These are phyloP conservation scores for Erannis defoliaria DNA, from an alignment of 2,888 invertebrate species.

Conservation along the genomic window DNA sequence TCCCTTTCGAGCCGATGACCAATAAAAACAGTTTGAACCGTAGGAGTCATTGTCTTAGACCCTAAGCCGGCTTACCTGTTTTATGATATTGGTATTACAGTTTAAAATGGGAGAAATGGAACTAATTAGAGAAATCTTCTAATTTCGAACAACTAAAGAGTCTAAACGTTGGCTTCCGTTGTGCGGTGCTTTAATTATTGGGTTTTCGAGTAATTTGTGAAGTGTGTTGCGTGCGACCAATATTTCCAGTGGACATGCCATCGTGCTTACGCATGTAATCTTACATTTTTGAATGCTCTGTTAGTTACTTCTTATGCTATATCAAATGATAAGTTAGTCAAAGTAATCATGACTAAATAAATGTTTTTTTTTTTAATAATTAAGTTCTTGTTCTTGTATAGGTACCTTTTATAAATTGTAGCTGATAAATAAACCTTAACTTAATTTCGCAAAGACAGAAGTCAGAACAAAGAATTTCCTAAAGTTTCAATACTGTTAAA, in stretches of 20 bases:
- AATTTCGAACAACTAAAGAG: constrained; percentile 46
- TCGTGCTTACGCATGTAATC: too few relatives aligned
- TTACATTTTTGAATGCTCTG: too few relatives aligned
- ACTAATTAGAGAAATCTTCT: constrained; percentile 54
- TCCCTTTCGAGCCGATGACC: constrained; percentile 19
- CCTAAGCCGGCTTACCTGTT: constrained; percentile 34
- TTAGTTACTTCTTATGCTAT: too few relatives aligned
- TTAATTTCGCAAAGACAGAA: too few relatives aligned
- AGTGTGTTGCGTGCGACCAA: not conserved
- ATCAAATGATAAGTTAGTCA: too few relatives aligned
- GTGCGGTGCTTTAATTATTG: constrained; percentile 31
- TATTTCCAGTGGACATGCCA: not conserved
- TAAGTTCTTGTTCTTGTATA: too few relatives aligned
- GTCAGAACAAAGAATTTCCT: too few relatives aligned
- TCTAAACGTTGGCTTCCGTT: constrained; percentile 41
- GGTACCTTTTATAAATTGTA: too few relatives aligned
- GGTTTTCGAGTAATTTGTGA: not conserved
- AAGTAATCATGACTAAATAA: too few relatives aligned
- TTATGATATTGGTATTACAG: constrained; percentile 33
- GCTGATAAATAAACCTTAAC: too few relatives aligned
- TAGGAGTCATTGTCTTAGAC: constrained; percentile 53
- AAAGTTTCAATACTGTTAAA: too few relatives aligned
- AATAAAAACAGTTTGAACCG: constrained; percentile 64
- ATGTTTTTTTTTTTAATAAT: too few relatives aligned
- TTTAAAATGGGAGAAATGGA: constrained; percentile 44